phyloP scores from a whole-genome alignment of 2,888 invertebrate genomes.

The Volucella inflata region DNA sequence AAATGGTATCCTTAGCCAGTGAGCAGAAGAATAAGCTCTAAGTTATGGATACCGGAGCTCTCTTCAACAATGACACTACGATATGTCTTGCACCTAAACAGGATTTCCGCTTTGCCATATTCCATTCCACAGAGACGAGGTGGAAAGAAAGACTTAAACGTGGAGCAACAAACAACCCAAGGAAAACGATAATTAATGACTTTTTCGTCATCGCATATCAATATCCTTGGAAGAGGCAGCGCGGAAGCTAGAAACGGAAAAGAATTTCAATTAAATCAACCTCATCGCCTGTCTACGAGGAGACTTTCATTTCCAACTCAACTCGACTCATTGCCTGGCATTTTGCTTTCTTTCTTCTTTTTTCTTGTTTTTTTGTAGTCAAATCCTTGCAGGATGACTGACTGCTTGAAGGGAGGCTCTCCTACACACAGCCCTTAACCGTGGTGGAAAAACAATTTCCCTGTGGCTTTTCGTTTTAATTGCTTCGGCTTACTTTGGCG shows the following conservation, averaged over 20 bases:
- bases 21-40: not conserved
- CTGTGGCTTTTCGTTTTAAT: slow-evolving; percentile 69
- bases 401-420: not conserved
- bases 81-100: slow-evolving; percentile 62
- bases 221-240: slow-evolving; percentile 53
- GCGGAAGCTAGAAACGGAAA: slow-evolving; percentile 32
- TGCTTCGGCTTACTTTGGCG: slow-evolving; percentile 58
- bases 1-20: slow-evolving; percentile 41
- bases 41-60: not conserved
- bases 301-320: not conserved
- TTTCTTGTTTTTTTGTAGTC: slow-evolving; percentile 13
- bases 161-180: slow-evolving; percentile 20
- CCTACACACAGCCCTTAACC: not conserved
- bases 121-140: not conserved
- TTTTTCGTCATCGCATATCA: slow-evolving; percentile 74
- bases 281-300: slow-evolving; percentile 44
- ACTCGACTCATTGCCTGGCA: slow-evolving; percentile 13
- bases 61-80: slow-evolving; percentile 59
- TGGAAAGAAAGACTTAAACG: not conserved
- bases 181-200: slow-evolving; percentile 73
- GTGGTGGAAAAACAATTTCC: slow-evolving; percentile 56
- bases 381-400: slow-evolving; percentile 17
- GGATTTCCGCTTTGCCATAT: slow-evolving; percentile 4
- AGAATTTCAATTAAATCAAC: slow-evolving; percentile 75
- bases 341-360: slow-evolving; percentile 22